Base-by-base conservation (phyloP, 2,797 vertebrate species). In the Peromyscus melanophrys region DNA sequence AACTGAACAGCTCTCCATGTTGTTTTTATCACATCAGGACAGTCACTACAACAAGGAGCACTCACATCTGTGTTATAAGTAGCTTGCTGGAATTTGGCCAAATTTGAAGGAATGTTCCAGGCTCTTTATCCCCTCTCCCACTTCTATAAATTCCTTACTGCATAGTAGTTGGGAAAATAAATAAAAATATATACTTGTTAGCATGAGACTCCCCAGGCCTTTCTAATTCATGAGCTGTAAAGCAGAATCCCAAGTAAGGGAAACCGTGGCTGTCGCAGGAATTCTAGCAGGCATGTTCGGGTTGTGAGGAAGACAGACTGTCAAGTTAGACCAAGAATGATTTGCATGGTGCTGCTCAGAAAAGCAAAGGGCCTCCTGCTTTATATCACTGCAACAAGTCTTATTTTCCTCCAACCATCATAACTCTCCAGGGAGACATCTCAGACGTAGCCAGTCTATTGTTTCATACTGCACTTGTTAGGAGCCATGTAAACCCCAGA, bases 361-460 rank as follows among this genome's bases (percentile, higher is more conserved):
- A 69, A 97, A 93, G 92, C 86, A 97, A 81, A 95, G 94, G 61
- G 52, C 94, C 81, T 46, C 78, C 90, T 96, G 12, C 88, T 91
- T 81, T 40, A 49, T 94, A 49, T 94, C 55, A 77, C 61, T n/a
- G 43, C 23, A 96, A 87, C 27, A 43, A 96, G 29, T 88, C 78
- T 92, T 85, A 90, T 96, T 98, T 97, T 95, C 90, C 69, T 94
- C 0, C 0, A 90, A 81, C 57, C 76, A 6, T 84, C 91, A 43
- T 94, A 96, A 49, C 34, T 94, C 94, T 93, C 90, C 78, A 80
- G 25, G 67, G 81, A 96, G 81, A 88, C 82, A 73, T 67, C 69
- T 96, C 89, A 82, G 82, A 96, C 93, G 93, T 95, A 96, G 92
- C 88, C 57, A 93, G 46, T 89, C 52, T 94, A 19, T 96, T 97